Evolutionary conservation across 2,888 invertebrate species (phyloP).

Genomic region (Rhagonycha fulva): DNA sequence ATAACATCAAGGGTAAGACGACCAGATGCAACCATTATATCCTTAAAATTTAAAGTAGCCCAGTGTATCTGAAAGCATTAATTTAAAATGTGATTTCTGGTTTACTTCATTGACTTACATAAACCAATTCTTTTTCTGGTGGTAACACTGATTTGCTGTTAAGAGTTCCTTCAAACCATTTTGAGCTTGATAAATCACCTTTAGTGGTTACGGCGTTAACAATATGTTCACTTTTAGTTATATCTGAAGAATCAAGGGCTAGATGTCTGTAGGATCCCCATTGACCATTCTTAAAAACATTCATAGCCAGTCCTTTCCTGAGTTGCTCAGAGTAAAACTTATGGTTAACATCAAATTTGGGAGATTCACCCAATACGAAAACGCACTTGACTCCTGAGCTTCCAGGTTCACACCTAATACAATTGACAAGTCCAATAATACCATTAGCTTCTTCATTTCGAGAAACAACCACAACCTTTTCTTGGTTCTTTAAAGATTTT

Average conservation of each 20-base stretch:
- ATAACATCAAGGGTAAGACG: slow-evolving; percentile 84
- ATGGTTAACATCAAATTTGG: slow-evolving; percentile 65
- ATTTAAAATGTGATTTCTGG: slow-evolving; percentile 41
- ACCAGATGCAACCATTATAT: slow-evolving; percentile 92
- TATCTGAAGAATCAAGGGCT: slow-evolving; percentile 20
- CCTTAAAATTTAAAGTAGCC: slow-evolving; percentile 90
- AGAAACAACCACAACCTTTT: background rate
- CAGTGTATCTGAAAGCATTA: slow-evolving; percentile 68
- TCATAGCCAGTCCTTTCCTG: slow-evolving; percentile 74
- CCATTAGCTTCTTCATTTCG: background rate
- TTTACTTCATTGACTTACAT: background rate
- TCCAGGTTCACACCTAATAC: slow-evolving; percentile 70
- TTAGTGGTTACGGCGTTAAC: slow-evolving; percentile 70
- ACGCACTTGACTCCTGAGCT: slow-evolving; percentile 61
- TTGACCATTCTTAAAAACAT: slow-evolving; percentile 66
- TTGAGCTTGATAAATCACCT: slow-evolving; percentile 82
- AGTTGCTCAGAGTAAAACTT: slow-evolving; percentile 69
- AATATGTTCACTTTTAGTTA: slow-evolving; percentile 59
- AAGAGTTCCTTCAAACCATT: slow-evolving; percentile 74
- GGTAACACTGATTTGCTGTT: background rate
- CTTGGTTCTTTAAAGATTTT: background rate
- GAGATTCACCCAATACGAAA: slow-evolving; percentile 63
- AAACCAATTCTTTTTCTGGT: slow-evolving; percentile 30
- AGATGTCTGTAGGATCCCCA: slow-evolving; percentile 54
- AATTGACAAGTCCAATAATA: slow-evolving; percentile 82